Base-by-base conservation (phyloP, 2,888 invertebrate species). In the Oligia latruncula region DNA sequence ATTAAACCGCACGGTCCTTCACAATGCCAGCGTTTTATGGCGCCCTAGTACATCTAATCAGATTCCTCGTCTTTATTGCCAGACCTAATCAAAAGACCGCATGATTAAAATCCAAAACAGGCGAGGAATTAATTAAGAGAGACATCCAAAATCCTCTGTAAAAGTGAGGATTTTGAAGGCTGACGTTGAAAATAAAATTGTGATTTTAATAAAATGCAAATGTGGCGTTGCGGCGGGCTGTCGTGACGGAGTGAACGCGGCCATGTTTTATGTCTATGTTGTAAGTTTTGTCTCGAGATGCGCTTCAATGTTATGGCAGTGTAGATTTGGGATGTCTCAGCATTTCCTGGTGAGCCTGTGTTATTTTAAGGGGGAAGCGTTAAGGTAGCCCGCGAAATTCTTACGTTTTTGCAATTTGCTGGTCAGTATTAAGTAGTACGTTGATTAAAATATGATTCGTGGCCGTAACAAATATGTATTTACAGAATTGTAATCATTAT, bases 141-240 rank as follows among this genome's bases (percentile, higher is more conserved):
- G 91, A 89, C 92, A 83, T 82, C 77, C 77, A 65, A 89, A 89
- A 90, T 89, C 88, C 85, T 86, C 80, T 85, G 88, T 87, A 85
- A 90, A 87, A 86, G 82, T 78, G 81, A 55, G 86, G 84, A 88
- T 89, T 90, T 88, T 81, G 87, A 87, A 86, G 87, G 88, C 87
- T 82, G 86, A 82, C 89, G 89, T 87, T 89, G 89, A 90, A 95
- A 95, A 95, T 95, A 95, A 96, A 95, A 95, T 95, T 94, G 94
- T 92, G 94, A 93, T 95, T 96, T 96, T 96, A 96, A 96, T 96
- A 96, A 96, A 96, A 96, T 96, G 96, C 96, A 95, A 96, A 96
- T 96, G 92, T 75, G 76, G 89, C 92, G 93, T 94, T 93, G 89
- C 90, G 90, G 87, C 90, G 90, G 90, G 89, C 88, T 89, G 88